A percentile compares a stretch with the other conserved stretches of the same genome.
Evolutionary conservation across 2,888 invertebrate species (phyloP).

Genomic region (Hirtodrosophila duncani): DNA sequence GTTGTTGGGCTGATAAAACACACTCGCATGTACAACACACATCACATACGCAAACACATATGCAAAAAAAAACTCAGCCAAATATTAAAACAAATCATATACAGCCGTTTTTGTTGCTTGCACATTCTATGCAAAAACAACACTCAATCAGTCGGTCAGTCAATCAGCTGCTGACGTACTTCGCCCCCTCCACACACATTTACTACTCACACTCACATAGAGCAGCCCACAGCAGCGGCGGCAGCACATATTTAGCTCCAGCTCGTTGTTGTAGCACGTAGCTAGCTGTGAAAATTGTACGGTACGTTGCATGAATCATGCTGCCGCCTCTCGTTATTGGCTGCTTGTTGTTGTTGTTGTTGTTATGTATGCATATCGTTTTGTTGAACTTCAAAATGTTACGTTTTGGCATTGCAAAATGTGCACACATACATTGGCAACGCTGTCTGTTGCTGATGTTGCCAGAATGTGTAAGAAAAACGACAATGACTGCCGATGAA

Average conservation of each 20-base stretch:
- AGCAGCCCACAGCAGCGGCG: constrained; percentile 1
- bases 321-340: constrained; percentile 12
- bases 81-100: too few species aligned
- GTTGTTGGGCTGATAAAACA: too few species aligned
- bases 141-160: constrained; percentile 1
- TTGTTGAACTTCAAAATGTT: constrained; percentile 49
- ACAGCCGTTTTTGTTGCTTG: too few species aligned
- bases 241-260: constrained; percentile 4
- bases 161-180: constrained; percentile 31
- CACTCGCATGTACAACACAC: too few species aligned
- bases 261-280: constrained; percentile 43
- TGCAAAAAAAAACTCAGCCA: too few species aligned
- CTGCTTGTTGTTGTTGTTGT: constrained; percentile 1
- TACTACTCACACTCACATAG: not conserved
- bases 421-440: constrained; percentile 15
- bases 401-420: constrained; percentile 58
- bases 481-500: too few species aligned
- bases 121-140: too few species aligned
- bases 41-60: too few species aligned
- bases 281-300: constrained; percentile 50
- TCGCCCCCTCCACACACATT: constrained; percentile 11
- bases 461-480: too few species aligned
- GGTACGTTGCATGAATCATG: constrained; percentile 45
- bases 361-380: too few species aligned
- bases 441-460: too few species aligned